These are phyloP conservation scores for Megalopta genalis DNA, from an alignment of 1,140 invertebrate genomes.

Conservation along the genomic window DNA sequence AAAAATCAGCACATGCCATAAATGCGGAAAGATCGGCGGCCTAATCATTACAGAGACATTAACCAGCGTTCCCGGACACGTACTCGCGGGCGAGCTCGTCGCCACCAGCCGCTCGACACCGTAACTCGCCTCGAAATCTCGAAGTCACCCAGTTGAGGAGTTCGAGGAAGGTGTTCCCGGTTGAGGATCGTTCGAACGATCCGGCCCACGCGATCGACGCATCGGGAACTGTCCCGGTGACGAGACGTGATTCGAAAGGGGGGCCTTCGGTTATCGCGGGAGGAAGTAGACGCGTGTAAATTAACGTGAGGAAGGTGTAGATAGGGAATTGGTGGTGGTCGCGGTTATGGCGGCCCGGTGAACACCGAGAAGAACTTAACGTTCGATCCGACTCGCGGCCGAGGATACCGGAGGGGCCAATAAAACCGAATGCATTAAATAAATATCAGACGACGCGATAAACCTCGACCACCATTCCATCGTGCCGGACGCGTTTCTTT, in stretches of 20 bases:
- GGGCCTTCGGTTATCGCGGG: conserved; percentile 47
- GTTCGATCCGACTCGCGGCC: background rate
- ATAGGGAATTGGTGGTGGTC: conserved; percentile 34
- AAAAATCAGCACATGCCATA: too few species aligned
- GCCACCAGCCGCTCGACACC: background rate
- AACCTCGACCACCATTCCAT: conserved; percentile 18
- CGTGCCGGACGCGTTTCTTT: background rate
- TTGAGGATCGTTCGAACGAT: conserved; percentile 23
- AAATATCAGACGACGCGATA: conserved; percentile 55
- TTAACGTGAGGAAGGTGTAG: conserved; percentile 38
- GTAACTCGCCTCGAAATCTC: background rate
- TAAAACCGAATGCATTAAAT: conserved; percentile 60
- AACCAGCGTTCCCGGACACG: background rate
- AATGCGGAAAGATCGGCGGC: too few species aligned
- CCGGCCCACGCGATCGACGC: conserved; percentile 50
- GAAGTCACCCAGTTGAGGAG: background rate
- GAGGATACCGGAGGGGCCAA: conserved; percentile 25
- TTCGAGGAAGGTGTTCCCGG: background rate
- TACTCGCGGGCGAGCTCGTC: background rate
- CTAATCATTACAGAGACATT: background rate
- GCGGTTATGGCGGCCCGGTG: conserved; percentile 33
- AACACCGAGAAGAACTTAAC: conserved; percentile 39
- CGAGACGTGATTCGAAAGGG: conserved; percentile 47
- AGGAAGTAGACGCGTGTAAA: conserved; percentile 57
- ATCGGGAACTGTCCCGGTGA: conserved; percentile 38